Base-by-base conservation (phyloP, 2,888 invertebrate species). In the Phragmatobia fuliginosa region DNA sequence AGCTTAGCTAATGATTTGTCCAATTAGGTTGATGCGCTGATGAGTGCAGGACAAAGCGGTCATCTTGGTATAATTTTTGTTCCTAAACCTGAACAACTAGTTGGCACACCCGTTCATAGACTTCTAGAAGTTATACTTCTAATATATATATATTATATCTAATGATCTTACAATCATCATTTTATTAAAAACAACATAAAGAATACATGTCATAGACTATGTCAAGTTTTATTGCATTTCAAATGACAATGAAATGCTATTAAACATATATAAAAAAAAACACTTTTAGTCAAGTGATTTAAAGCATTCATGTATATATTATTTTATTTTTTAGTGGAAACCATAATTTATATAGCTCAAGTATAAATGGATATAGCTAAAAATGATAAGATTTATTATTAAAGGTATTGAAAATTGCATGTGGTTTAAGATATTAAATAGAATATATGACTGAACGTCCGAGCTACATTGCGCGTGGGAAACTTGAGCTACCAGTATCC, bases 381-480 rank as follows among this genome's bases (percentile, higher is more conserved):
- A 49, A 49, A 49, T 10, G 1, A 14, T 52, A 25, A 25, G 25
- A 25, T 52, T 25, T 25, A 3, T 3, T 28, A 25, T 25, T 52
- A 52, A 25, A 49, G n/a, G 28, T 52, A 76, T 80, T 63, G 63
- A 75, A 62, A 80, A 80, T 80, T 78, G 75, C 81, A 79, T 79
- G 75, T 73, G 71, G 71, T 73, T 76, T 74, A 77, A 76, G 70
- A 70, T 72, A 66, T 62, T 71, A 62, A 21, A 73, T 76, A 65
- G 66, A 62, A 28, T 11, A 14, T 60, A 70, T 69, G 66, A 52
- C 65, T 59, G 56, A 31, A 56, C 41, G 63, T 59, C 74, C 64
- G 58, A 82, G 81, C 82, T 80, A 85, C 94, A 94, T 94, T 94
- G 93, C 80, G 86, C 94, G 94, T 94, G 94, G 93, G 94, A 94